Conservation (phyloP, 1,140 invertebrate genomes). For the Neuroterus valhalla region DNA sequence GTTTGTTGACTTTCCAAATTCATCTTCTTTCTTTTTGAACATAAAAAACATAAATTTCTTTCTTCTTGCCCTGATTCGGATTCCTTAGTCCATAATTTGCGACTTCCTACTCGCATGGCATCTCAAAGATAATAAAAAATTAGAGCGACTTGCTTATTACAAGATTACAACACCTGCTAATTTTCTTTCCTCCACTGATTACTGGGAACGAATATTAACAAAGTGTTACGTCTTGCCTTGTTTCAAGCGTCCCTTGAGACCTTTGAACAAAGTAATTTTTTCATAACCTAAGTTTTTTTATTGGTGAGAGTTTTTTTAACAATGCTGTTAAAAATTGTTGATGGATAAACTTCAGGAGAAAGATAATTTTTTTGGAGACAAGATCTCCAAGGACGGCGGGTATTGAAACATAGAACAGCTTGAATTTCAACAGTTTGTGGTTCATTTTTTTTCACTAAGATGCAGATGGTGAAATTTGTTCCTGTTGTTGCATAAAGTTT, state of each 20-base stretch:
- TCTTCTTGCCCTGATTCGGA: no score
- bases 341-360: no score
- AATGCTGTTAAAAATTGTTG: not conserved
- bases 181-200: not conserved
- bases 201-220: constrained; percentile 8
- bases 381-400: no score
- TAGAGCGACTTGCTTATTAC: constrained; percentile 3
- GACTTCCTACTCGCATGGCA: not conserved
- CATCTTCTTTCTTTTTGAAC: no score
- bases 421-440: no score
- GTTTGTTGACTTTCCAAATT: no score
- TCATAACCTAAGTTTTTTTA: not conserved
- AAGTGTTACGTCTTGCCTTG: constrained; percentile 1
- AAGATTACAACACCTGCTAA: constrained; percentile 12
- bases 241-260: constrained; percentile 13
- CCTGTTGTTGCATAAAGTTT: no score
- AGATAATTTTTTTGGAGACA: no score
- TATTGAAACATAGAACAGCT: no score
- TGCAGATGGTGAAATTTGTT: no score
- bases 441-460: no score
- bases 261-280: not conserved
- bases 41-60: no score
- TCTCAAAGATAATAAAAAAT: constrained; percentile 12
- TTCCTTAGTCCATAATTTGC: not conserved
- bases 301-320: not conserved